A percentile compares a stretch with the other conserved stretches of the same genome.
Conservation (phyloP, 2,797 vertebrate genomes). For the Eupleurogrammus muticus region DNA sequence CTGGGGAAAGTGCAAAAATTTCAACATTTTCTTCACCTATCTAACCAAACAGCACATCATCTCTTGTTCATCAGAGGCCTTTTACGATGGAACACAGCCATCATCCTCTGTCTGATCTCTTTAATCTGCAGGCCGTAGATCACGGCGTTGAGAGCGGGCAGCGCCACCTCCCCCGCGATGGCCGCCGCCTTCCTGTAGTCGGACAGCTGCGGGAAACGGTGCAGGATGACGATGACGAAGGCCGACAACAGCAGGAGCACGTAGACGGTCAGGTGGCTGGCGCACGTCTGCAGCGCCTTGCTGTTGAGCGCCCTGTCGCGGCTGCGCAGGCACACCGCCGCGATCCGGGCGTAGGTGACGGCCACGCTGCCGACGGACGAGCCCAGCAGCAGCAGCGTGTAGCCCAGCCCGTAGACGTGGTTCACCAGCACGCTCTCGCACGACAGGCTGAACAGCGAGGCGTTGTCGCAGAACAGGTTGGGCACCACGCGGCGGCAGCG, state of each 20-base stretch:
- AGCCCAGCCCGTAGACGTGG: constrained; percentile 80
- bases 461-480: constrained; percentile 87
- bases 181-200: constrained; percentile 41
- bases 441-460: constrained; percentile 85
- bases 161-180: not conserved
- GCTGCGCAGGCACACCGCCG: constrained; percentile 66
- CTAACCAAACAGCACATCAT: no score
- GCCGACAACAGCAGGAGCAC: constrained; percentile 45
- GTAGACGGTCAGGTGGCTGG: constrained; percentile 66
- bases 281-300: constrained; percentile 76
- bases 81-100: not conserved
- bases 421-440: constrained; percentile 80
- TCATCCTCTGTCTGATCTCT: not conserved
- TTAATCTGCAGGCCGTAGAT: not conserved
- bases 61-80: no score
- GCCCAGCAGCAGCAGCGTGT: constrained; percentile 63
- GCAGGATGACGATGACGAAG: constrained; percentile 36
- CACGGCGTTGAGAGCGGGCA: not conserved
- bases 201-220: constrained; percentile 31
- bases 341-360: constrained; percentile 78
- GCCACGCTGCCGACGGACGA: constrained; percentile 67
- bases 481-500: constrained; percentile 76
- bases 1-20: no score
- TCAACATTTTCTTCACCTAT: no score
- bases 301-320: constrained; percentile 60